These are phyloP conservation scores for Drosophila percnosoma DNA, from an alignment of 2,888 invertebrate genomes.

Conservation along the genomic window DNA sequence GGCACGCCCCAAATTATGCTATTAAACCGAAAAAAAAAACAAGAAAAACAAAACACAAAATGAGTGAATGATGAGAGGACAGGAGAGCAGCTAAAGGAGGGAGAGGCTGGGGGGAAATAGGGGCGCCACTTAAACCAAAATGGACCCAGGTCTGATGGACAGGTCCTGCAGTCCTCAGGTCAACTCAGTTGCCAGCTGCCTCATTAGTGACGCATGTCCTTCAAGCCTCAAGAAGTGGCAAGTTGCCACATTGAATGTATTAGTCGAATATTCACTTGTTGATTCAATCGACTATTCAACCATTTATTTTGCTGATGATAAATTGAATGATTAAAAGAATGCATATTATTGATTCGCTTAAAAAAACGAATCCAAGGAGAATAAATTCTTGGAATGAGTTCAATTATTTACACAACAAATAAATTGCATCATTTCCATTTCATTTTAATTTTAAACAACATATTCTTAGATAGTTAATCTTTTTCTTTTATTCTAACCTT, in stretches of 20 bases:
- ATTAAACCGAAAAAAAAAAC: constrained; percentile 48
- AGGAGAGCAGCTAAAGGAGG: not conserved
- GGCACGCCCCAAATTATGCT: constrained; percentile 63
- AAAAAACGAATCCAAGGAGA: not conserved
- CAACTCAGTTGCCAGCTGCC: constrained; percentile 4
- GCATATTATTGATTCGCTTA: not conserved
- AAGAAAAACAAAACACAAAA: constrained; percentile 27
- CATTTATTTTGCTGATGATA: not conserved
- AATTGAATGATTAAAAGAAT: not conserved
- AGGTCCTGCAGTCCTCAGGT: constrained; percentile 2
- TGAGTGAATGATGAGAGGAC: constrained; percentile 23
- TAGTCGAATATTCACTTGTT: not conserved
- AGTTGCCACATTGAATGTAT: not conserved
- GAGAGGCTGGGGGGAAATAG: not conserved
- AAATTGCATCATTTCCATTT: not conserved
- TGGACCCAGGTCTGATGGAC: constrained; percentile 27
- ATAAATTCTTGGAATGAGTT: not conserved
- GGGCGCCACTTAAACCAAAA: constrained; percentile 27
- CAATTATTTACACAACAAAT: not conserved
- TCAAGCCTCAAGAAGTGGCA: not conserved
- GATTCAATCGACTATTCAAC: not conserved
- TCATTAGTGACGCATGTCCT: constrained; percentile 18
- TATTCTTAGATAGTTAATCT: not conserved
- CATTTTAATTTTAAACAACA: not conserved
- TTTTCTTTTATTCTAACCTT: not conserved